Evolutionary conservation across 1,140 invertebrate species (phyloP), one percentile per base, ranked within the genome.

Genomic region (Cotesia glomerata): DNA sequence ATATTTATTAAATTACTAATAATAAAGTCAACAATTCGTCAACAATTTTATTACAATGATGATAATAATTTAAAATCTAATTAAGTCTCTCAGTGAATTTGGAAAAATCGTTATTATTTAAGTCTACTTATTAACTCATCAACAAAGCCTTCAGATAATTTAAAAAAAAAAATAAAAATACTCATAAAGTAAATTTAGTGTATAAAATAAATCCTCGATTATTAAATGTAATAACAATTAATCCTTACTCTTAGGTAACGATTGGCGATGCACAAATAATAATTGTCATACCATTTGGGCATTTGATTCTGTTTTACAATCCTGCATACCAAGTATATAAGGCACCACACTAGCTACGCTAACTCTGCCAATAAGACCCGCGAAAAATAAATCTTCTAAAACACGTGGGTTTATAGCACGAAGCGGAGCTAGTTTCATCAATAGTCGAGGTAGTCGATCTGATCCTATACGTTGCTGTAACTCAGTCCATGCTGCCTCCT

Each of bases 271-370:
- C 76, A 80, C 75, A 69, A 74, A 76, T 65, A 78, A 72, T 73
- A 80, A 76, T 77, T 77, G 80, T 83, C 81, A 86, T 80, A 80
- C 83, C 81, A 85, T 85, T 75, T 85, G 84, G 78, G 79, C 82
- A 63, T 87, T 85, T 65, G 82, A 78, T 79, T 87, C 86, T 72
- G 82, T 76, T 82, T 86, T 87, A 76, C 83, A 86, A 77, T 86
- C 84, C 80, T 84, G 83, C 92, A 96, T 95, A 76, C 92, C 92
- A 70, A 98, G 89, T 80, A 98, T 93, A 81, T 95, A 97, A 69
- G 96, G 96, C 84, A 98, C 95, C 74, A 97, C 93, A 82, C 92
- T 95, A 82, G 97, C 94, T 71, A 98, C 96, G 87, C 95, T 94
- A 71, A 97, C 93, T 81, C 93, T 95, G n/a, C 96, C 96, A 49